Evolutionary conservation across 2,888 invertebrate species (phyloP).

Genomic region (Nephrotoma flavescens): DNA sequence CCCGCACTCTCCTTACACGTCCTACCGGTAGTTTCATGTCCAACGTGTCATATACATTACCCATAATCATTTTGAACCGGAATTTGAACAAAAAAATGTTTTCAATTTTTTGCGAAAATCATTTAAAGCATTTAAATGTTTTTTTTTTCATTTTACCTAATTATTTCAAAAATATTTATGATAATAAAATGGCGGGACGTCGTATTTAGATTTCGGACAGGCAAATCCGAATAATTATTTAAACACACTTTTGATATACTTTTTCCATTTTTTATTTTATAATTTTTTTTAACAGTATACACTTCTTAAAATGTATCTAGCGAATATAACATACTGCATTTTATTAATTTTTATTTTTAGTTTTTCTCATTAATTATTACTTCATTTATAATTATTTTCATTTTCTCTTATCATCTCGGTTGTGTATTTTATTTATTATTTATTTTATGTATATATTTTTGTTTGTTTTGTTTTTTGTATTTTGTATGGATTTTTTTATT

Average conservation of each 20-base stretch:
- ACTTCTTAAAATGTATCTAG: constrained; percentile 11
- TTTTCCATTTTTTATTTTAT: constrained; percentile 3
- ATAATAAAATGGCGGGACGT: too few species aligned
- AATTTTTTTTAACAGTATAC: constrained; percentile 7
- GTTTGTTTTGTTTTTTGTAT: background rate
- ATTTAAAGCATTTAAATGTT: too few species aligned
- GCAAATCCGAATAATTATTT: background rate
- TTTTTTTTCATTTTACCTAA: too few species aligned
- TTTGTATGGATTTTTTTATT: background rate
- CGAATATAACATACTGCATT: constrained; percentile 10
- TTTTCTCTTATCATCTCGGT: constrained; percentile 1
- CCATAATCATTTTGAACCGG: too few species aligned
- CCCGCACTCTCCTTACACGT: too few species aligned
- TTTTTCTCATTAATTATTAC: constrained; percentile 8
- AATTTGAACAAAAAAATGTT: too few species aligned
- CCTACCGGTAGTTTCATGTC: too few species aligned
- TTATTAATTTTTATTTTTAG: background rate
- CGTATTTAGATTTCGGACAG: too few species aligned
- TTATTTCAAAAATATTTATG: too few species aligned
- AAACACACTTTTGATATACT: background rate
- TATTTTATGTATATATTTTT: background rate
- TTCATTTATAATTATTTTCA: background rate
- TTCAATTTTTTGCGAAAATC: too few species aligned
- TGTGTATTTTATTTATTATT: background rate
- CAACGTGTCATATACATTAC: too few species aligned